These are phyloP conservation scores for Heteromurus nitidus DNA, from an alignment of 2,888 invertebrate genomes.

Conservation along the genomic window DNA sequence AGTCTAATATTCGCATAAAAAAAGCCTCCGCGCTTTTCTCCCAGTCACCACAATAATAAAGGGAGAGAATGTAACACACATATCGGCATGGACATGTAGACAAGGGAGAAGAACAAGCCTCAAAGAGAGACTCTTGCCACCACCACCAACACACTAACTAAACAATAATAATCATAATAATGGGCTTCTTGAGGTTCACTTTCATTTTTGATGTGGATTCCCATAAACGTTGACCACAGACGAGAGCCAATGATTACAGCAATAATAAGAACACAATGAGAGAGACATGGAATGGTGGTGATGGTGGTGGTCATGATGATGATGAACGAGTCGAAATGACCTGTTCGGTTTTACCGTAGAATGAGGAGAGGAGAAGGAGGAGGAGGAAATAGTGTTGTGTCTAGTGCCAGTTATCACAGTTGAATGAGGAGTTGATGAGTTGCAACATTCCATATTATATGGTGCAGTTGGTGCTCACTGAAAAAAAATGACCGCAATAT, in stretches of 20 bases:
- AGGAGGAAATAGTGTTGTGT: not conserved
- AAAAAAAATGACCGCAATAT: no score
- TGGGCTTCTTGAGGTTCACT: slow-evolving; percentile 53
- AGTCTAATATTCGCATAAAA: not conserved
- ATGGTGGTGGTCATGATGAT: not conserved
- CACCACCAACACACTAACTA: not conserved
- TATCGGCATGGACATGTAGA: not conserved
- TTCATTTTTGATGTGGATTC: slow-evolving; percentile 44
- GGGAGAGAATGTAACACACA: not conserved
- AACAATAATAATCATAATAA: slow-evolving; percentile 38
- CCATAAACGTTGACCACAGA: slow-evolving; percentile 33
- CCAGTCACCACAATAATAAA: not conserved
- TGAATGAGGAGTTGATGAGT: slow-evolving; percentile 10
- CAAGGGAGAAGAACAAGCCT: not conserved
- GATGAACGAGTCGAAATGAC: slow-evolving; percentile 12
- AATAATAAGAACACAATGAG: slow-evolving; percentile 29
- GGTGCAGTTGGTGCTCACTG: no score
- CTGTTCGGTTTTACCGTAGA: not conserved
- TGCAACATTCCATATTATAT: no score
- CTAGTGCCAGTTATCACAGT: not conserved
- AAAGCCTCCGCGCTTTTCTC: not conserved
- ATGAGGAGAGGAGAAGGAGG: slow-evolving; percentile 5
- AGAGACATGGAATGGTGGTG: not conserved
- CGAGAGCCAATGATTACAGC: slow-evolving; percentile 11
- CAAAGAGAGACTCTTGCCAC: not conserved